phyloP scores from a whole-genome alignment of 1,140 invertebrate genomes.

The Anoplolepis gracilipes region DNA sequence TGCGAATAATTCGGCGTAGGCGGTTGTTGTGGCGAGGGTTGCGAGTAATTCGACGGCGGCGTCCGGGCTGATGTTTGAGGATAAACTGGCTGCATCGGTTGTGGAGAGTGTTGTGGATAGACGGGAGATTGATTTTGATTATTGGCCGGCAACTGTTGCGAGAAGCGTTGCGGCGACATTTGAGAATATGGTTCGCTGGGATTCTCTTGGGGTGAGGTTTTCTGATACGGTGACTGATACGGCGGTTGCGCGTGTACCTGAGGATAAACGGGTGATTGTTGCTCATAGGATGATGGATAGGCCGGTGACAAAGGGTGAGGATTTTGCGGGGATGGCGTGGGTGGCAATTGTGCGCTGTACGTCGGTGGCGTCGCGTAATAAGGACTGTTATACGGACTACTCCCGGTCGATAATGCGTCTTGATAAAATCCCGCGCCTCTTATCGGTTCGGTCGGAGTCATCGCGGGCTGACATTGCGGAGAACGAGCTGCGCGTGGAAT shows the following conservation, averaged over 20 bases:
- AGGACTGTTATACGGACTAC: conserved; percentile 84
- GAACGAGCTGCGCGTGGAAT: conserved; percentile 76
- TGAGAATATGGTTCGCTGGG: conserved; percentile 71
- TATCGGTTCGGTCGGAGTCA: conserved; percentile 78
- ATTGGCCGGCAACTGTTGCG: conserved; percentile 51
- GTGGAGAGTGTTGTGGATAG: conserved; percentile 81
- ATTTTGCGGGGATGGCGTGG: conserved; percentile 84
- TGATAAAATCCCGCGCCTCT: conserved; percentile 84
- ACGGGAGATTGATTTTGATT: conserved; percentile 72
- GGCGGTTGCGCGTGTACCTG: conserved; percentile 73
- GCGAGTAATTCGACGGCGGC: conserved; percentile 75
- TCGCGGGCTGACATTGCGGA: conserved; percentile 80
- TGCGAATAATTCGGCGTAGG: conserved; percentile 78
- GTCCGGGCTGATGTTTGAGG: conserved; percentile 76
- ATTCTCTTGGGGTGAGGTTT: conserved; percentile 74
- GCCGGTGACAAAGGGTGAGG: conserved; percentile 81
- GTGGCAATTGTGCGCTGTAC: conserved; percentile 83
- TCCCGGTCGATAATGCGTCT: conserved; percentile 82
- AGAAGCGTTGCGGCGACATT: conserved; percentile 68
- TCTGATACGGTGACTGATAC: conserved; percentile 77
- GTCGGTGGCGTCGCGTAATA: conserved; percentile 84
- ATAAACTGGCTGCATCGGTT: conserved; percentile 74
- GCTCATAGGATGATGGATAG: conserved; percentile 82
- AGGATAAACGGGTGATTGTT: conserved; percentile 75
- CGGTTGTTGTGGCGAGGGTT: conserved; percentile 76